Base-by-base conservation (phyloP, 2,113 vertebrate species). In the Ursus arctos region DNA sequence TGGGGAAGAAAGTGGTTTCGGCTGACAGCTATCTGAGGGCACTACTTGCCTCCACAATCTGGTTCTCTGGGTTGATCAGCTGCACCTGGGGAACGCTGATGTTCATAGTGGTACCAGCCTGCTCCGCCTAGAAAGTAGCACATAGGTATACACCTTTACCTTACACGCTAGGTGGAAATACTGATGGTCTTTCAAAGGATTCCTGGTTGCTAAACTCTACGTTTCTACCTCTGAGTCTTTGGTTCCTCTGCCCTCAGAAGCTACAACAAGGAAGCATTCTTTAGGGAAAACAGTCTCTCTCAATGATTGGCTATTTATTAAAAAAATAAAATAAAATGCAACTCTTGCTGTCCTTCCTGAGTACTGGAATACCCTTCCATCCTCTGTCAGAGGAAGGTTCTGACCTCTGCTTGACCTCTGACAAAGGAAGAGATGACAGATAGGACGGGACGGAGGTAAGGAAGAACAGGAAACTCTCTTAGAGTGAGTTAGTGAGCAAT, bases 1-100 rank as follows among this genome's bases (percentile, higher is more conserved):
- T 0, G 53, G 93, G 63, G 72, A 91, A 53, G 76, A 59, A 71
- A 43, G 55, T 19, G 80, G 53, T 5, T 8, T 4, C 19, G 59
- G 47, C 19, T 3, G 77, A 80, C 61, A 9, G 5, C n/a, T 2
- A 0, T 4, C 3, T 0, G 6, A 43, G 47, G 40, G 4, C 24
- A 72, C 0, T 76, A 84, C 99, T 99, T 97, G 99, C 99, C 99
- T 99, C 99, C 91, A 99, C 99, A 10, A 99, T 99, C 71, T 99
- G 99, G 99, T 99, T 99, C 97, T 99, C 99, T 0, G 99, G 99
- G 98, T 99, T 99, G 99, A 99, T 99, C 94, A 99, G 99, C 98
- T 99, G 99, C 92, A 99, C 99, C 33, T 99, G 99, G 1, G 99
- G 99, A 82, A 99, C 99, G 0, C 98, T 99, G 98, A 99, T 99